Percentiles rank a stretch among this genome's conserved stretches.
phyloP scores from a whole-genome alignment of 2,888 invertebrate species.

The Lepidonotus clava region DNA sequence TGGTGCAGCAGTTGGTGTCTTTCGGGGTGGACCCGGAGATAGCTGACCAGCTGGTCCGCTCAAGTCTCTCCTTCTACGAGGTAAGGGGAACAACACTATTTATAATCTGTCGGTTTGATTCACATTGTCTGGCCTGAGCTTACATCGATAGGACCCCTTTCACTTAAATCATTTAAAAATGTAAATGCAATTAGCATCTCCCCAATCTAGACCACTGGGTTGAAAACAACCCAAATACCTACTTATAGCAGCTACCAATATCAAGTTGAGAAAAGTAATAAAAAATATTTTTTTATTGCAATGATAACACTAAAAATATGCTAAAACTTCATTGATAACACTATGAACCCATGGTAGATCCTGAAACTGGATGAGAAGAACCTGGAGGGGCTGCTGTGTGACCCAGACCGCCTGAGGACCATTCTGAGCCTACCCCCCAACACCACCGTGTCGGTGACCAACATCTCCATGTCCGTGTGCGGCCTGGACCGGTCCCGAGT shows the following conservation, averaged over 20 bases:
- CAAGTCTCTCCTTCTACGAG: constrained; percentile 68
- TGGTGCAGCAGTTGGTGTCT: neutral
- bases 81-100: no score
- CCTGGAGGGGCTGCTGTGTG: constrained; percentile 55
- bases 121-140: no score
- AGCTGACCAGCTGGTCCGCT: constrained; percentile 67
- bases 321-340: constrained; percentile 43
- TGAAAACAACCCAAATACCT: no score
- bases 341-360: no score
- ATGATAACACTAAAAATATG: no score
- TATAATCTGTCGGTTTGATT: no score
- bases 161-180: no score
- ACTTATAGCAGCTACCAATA: no score
- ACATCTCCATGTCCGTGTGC: constrained; percentile 71
- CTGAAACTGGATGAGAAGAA: constrained; percentile 56
- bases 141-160: no score
- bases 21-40: constrained; percentile 64
- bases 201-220: no score
- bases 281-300: neutral
- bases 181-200: no score
- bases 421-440: constrained; percentile 61
- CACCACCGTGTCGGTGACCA: constrained; percentile 57
- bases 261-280: no score
- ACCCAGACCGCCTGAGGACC: constrained; percentile 30
- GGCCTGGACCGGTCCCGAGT: constrained; percentile 63